phyloP scores from a whole-genome alignment of 2,113 vertebrate genomes.

The Sander vitreus region DNA sequence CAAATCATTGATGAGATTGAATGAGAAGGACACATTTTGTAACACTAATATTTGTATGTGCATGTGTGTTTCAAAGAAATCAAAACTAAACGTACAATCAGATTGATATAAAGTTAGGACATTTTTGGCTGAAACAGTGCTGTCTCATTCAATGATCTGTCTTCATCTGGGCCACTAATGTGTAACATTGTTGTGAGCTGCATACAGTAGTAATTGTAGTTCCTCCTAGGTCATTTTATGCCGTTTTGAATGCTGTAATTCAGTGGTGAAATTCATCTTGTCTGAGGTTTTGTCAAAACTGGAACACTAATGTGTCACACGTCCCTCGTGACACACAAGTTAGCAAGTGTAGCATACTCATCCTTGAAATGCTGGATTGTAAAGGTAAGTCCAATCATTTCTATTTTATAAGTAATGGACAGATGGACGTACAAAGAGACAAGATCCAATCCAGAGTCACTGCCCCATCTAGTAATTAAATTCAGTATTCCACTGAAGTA shows the following conservation, averaged over 20 bases:
- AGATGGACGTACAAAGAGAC: neutral
- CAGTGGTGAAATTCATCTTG: neutral
- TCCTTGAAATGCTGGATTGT: neutral
- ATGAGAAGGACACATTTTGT: conserved; percentile 17
- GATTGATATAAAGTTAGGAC: neutral
- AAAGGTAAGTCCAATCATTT: neutral
- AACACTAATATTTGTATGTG: conserved; percentile 10
- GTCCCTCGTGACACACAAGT: neutral
- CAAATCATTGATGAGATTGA: conserved; percentile 16
- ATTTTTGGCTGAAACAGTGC: neutral
- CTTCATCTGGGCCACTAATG: neutral
- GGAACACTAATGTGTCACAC: neutral
- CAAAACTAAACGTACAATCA: neutral
- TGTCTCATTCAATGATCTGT: conserved; percentile 1
- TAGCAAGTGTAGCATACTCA: neutral
- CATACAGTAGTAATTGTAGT: neutral
- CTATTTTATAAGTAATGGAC: neutral
- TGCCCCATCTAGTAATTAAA: neutral
- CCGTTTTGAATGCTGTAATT: conserved; percentile 5
- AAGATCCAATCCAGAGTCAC: neutral
- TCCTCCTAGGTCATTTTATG: neutral
- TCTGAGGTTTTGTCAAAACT: conserved; percentile 16
- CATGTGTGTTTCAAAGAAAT: conserved; percentile 25
- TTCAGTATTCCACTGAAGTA: too few species aligned
- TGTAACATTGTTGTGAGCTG: neutral